Conservation (phyloP, 2,888 invertebrate species). For the Xanthia togata region DNA sequence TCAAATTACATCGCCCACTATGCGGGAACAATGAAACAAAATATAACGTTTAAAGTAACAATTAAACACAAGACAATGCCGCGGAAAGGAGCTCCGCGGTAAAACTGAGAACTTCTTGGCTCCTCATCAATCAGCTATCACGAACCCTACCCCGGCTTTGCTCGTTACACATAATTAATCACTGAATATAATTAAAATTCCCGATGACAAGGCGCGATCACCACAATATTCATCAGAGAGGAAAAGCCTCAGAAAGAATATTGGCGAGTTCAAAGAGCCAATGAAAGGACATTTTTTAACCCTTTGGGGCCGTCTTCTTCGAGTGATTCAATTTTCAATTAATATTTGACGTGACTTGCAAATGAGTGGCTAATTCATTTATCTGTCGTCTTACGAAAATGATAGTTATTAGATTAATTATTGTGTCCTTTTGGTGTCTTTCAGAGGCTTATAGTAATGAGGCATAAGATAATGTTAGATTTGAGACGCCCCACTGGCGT, state of each 20-base stretch:
- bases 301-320: conserved; percentile 67
- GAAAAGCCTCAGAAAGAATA: conserved; percentile 73
- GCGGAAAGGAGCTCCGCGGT: conserved; percentile 75
- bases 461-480: conserved; percentile 85
- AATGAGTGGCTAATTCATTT: conserved; percentile 62
- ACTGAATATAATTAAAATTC: conserved; percentile 89
- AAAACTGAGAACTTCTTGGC: conserved; percentile 79
- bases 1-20: conserved; percentile 85
- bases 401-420: conserved; percentile 62
- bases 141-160: conserved; percentile 77
- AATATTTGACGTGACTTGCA: conserved; percentile 69
- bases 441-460: conserved; percentile 74
- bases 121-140: conserved; percentile 88
- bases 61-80: conserved; percentile 87
- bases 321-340: conserved; percentile 66
- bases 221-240: conserved; percentile 74
- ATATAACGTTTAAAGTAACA: conserved; percentile 87
- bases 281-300: conserved; percentile 73
- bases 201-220: conserved; percentile 88
- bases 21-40: conserved; percentile 84
- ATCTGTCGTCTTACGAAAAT: conserved; percentile 51
- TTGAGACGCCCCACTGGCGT: conserved; percentile 83
- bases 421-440: conserved; percentile 48
- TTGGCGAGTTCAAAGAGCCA: conserved; percentile 69
- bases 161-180: conserved; percentile 89